Evolutionary conservation across 2,113 vertebrate species (phyloP).

Genomic region (Cygnus atratus): DNA sequence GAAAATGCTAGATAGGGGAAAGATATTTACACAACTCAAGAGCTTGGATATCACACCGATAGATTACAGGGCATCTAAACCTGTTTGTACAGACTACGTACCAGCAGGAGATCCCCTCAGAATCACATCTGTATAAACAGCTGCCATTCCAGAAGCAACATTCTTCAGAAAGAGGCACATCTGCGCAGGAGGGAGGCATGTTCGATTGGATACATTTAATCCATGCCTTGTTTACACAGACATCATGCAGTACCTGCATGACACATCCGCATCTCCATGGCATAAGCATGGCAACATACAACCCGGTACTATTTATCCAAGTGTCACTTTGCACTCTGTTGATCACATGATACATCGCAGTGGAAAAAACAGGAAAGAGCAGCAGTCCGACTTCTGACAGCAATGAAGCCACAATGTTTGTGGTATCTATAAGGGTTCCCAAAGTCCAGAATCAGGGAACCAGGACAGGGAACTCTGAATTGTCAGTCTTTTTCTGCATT

Average conservation of each 20-base stretch:
- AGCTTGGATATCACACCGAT: neutral
- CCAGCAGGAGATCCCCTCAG: constrained; percentile 11
- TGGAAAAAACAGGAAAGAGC: neutral
- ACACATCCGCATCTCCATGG: neutral
- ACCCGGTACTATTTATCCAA: neutral
- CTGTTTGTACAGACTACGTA: neutral
- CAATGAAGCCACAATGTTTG: neutral
- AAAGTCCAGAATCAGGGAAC: neutral
- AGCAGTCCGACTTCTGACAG: neutral
- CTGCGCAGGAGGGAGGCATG: neutral
- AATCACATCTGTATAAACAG: constrained; percentile 58
- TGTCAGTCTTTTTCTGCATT: neutral
- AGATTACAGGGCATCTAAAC: constrained; percentile 24
- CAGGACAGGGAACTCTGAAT: neutral
- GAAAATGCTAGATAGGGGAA: neutral
- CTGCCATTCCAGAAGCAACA: constrained; percentile 19
- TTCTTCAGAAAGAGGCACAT: constrained; percentile 4
- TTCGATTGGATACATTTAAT: neutral
- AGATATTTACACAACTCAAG: neutral
- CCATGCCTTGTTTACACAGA: neutral
- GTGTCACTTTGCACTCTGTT: neutral
- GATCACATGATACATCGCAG: neutral
- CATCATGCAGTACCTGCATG: neutral
- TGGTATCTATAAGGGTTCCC: neutral
- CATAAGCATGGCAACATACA: neutral